A percentile compares a stretch with the other conserved stretches of the same genome.
Evolutionary conservation across 2,888 invertebrate genomes (phyloP).

Genomic region (Amaurobius ferox): DNA sequence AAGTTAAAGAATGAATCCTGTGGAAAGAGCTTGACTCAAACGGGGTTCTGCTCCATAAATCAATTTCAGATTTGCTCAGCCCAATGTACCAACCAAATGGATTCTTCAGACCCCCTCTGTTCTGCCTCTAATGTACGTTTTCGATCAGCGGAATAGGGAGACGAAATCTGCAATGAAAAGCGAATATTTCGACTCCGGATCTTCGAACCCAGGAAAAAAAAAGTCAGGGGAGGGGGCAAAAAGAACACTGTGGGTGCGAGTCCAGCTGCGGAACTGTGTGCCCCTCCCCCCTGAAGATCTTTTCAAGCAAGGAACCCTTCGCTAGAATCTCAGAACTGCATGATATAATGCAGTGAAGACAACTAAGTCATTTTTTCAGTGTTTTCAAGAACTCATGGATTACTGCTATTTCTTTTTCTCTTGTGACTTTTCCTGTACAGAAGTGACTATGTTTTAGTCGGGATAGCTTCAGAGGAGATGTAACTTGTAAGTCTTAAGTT

Average conservation of each 20-base stretch:
- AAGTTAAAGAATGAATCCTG: not conserved
- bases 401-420: slow-evolving; percentile 9
- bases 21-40: not conserved
- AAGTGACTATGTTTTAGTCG: slow-evolving; percentile 27
- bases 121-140: slow-evolving; percentile 35
- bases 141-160: slow-evolving; percentile 30
- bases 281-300: slow-evolving; percentile 40
- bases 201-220: slow-evolving; percentile 34
- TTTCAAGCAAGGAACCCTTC: slow-evolving; percentile 45
- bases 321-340: slow-evolving; percentile 22
- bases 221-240: not conserved
- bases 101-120: slow-evolving; percentile 18
- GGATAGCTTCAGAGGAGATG: slow-evolving; percentile 23
- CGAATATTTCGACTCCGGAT: slow-evolving; percentile 38
- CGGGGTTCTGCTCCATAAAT: slow-evolving; percentile 40
- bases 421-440: slow-evolving; percentile 41
- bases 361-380: slow-evolving; percentile 68
- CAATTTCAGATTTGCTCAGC: slow-evolving; percentile 47
- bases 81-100: slow-evolving; percentile 9
- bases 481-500: slow-evolving; percentile 41
- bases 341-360: slow-evolving; percentile 40
- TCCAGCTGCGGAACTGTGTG: slow-evolving; percentile 47
- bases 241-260: slow-evolving; percentile 59
- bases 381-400: slow-evolving; percentile 25
- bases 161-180: slow-evolving; percentile 50